Evolutionary conservation across 2,797 vertebrate genomes (phyloP).

Genomic region (Neostethus bicornis): DNA sequence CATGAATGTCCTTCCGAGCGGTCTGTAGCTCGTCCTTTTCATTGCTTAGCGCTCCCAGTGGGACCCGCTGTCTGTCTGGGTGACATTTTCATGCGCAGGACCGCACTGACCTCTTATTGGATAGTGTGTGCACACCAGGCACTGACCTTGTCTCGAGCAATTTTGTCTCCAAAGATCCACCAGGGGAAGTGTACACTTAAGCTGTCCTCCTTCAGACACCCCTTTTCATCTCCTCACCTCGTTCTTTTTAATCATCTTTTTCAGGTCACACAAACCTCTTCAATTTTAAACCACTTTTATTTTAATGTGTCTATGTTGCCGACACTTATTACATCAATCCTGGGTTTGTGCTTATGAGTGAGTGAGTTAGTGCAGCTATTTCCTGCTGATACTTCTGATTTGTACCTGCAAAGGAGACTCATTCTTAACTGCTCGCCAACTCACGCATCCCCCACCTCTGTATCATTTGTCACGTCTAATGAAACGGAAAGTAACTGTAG

Average conservation of each 20-base stretch:
- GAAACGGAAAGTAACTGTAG: constrained; percentile 52
- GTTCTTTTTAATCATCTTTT: constrained; percentile 42
- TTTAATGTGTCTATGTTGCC: constrained; percentile 19
- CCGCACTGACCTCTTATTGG: constrained; percentile 59
- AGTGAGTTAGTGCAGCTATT: constrained; percentile 20
- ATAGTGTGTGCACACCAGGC: constrained; percentile 47
- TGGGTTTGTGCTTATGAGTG: constrained; percentile 37
- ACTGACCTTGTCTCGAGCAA: constrained; percentile 73
- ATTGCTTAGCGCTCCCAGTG: constrained; percentile 32
- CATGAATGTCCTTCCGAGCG: constrained; percentile 25
- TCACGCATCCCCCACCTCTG: constrained; percentile 55
- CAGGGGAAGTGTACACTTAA: constrained; percentile 50
- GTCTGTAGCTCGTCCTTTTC: constrained; percentile 27
- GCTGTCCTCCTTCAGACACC: constrained; percentile 54
- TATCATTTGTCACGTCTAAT: constrained; percentile 71
- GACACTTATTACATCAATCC: constrained; percentile 33
- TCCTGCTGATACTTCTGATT: constrained; percentile 48
- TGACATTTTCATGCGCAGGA: constrained; percentile 67
- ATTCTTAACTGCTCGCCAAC: constrained; percentile 50
- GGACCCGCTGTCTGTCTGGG: constrained; percentile 46
- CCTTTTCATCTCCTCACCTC: constrained; percentile 26
- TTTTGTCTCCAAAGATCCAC: constrained; percentile 64
- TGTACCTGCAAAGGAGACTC: constrained; percentile 45
- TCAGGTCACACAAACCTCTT: constrained; percentile 49
- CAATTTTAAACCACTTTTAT: constrained; percentile 20